Evolutionary conservation across 2,888 invertebrate species (phyloP).

Genomic region (Agrenia bidenticulata): DNA sequence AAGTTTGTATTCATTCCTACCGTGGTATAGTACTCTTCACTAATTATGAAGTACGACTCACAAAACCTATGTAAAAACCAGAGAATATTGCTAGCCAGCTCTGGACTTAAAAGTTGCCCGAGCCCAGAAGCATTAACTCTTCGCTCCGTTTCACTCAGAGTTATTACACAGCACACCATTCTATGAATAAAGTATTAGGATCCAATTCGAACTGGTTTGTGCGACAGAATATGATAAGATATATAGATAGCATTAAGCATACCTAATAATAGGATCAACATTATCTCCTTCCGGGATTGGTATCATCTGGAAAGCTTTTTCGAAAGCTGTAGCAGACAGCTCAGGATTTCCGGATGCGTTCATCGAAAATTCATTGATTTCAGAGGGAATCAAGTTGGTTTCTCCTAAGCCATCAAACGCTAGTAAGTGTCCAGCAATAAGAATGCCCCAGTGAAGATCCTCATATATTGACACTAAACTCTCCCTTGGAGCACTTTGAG

Average conservation of each 20-base stretch:
- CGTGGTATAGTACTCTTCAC: constrained; percentile 63
- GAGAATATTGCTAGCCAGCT: constrained; percentile 66
- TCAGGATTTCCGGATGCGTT: constrained; percentile 38
- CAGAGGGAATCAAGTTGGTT: constrained; percentile 66
- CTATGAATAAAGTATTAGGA: too few species aligned
- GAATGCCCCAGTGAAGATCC: constrained; percentile 85
- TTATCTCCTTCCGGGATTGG: constrained; percentile 29
- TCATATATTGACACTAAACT: constrained; percentile 72
- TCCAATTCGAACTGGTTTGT: not conserved
- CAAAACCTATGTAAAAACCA: constrained; percentile 81
- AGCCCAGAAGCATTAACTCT: constrained; percentile 70
- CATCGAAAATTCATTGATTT: constrained; percentile 58
- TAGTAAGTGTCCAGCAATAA: constrained; percentile 68
- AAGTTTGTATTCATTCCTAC: constrained; percentile 54
- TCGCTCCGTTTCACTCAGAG: constrained; percentile 73
- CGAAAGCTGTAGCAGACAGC: constrained; percentile 39
- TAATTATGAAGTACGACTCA: constrained; percentile 69
- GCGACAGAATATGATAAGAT: not conserved
- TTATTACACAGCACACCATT: constrained; percentile 70
- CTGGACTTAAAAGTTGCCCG: constrained; percentile 65
- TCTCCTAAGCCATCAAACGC: constrained; percentile 70
- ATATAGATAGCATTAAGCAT: too few species aligned
- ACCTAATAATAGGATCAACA: constrained; percentile 44
- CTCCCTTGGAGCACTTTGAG: constrained; percentile 32
- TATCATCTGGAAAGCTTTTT: constrained; percentile 46